Conservation (phyloP, 2,113 vertebrate genomes). For the Fukomys damarensis region DNA sequence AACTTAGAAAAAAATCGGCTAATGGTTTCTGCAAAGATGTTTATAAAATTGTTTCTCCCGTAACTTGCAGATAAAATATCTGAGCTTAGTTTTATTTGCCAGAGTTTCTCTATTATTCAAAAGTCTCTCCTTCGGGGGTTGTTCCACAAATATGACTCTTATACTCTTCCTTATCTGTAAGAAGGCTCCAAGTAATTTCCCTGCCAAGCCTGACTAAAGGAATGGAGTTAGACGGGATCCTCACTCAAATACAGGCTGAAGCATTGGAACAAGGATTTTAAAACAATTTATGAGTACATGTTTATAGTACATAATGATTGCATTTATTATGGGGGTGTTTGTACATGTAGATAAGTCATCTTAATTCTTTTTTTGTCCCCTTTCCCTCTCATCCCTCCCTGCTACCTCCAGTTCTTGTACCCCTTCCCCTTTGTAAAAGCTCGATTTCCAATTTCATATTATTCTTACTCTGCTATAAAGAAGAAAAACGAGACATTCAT, state of each 20-base stretch:
- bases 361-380: background rate
- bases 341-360: background rate
- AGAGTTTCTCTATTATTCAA: background rate
- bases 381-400: background rate
- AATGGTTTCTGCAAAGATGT: background rate
- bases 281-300: background rate
- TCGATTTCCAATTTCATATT: background rate
- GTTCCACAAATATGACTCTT: background rate
- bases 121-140: background rate
- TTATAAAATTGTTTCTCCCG: background rate
- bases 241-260: background rate
- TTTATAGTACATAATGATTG: background rate
- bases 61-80: background rate
- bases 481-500: background rate
- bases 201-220: background rate
- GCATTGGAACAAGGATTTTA: background rate
- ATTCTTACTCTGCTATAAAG: background rate
- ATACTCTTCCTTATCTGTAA: accelerated
- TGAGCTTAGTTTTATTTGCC: background rate
- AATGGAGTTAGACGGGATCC: background rate
- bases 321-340: background rate
- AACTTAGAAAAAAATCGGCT: background rate
- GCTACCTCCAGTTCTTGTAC: background rate
- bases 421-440: background rate
- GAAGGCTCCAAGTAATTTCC: background rate